Base-by-base conservation (phyloP, 1,140 invertebrate genomes). In the Acromyrmex charruanus region DNA sequence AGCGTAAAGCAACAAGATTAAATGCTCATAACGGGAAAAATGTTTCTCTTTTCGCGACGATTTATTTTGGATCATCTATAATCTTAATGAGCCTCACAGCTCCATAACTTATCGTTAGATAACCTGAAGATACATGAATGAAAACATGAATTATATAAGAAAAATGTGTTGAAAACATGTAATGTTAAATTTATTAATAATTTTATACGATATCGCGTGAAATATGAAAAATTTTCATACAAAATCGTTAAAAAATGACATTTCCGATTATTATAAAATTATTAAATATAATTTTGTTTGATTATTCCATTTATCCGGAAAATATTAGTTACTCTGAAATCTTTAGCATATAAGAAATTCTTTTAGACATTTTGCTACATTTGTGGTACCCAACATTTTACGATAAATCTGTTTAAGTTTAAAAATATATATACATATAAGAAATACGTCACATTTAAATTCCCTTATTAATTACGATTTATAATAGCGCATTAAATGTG, bases 51-150 rank as follows among this genome's bases (percentile, higher is more conserved):
- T 21, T 35, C 31, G 35, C 12, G 21, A 44, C 2, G 12, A 59
- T 75, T 75, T 75, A 75, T 61, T 18, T 16, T 10, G 31, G 7
- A 39, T 44, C 31, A 44, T 14, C 44, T 77, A 39, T 77, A 16
- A 39, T 77, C 7, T 61, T 44, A 21, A 61, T 61, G 53, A 75
- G 3, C 28, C 18, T 74, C 18, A 35, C 18, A 35, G 6, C 7
- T 3, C n/a, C 9, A 16, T 59, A 59, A 39, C 12, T 75, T 44
- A 49, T 49, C 39, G n/a, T 68, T 35, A 10, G 1, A 35, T 74
- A 21, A 58, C 2, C 31, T 55, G 18, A 59, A 59, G 31, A 21
- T 58, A 16, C 16, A 5, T n/a, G 18, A 14, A 39, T 58, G 6
- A 75, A 53, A n/a, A 21, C 31, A 75, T 44, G 9, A 75, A 59